Conservation (phyloP, 2,113 vertebrate species). For the Excalfactoria chinensis region DNA sequence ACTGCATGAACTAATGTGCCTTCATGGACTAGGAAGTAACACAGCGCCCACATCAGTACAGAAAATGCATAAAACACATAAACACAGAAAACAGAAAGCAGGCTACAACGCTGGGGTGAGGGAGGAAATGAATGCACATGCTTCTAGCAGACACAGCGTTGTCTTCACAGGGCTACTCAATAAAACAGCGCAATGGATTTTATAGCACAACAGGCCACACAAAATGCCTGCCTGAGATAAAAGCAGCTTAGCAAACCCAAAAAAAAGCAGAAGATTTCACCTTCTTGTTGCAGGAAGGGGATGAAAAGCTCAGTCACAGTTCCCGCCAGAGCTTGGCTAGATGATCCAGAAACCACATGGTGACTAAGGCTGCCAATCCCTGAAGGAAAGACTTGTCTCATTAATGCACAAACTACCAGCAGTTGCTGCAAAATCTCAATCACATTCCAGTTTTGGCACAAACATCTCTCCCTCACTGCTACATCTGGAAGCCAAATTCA, state of each 20-base stretch:
- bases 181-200: not conserved
- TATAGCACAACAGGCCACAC: not conserved
- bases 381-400: conserved; percentile 56
- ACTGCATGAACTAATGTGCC: conserved; percentile 92
- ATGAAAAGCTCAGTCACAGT: conserved; percentile 89
- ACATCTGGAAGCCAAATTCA: not conserved
- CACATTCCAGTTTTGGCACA: not conserved
- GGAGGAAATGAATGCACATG: not conserved
- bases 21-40: conserved; percentile 86
- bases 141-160: not conserved
- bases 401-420: not conserved
- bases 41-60: not conserved
- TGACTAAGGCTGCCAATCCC: conserved; percentile 94
- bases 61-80: not conserved
- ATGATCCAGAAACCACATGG: conserved; percentile 89
- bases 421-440: not conserved
- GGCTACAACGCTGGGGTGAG: not conserved
- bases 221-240: not conserved
- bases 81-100: not conserved
- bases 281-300: conserved; percentile 96
- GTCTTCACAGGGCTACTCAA: not conserved
- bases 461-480: not conserved
- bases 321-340: conserved; percentile 88
- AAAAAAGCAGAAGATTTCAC: conserved; percentile 70
- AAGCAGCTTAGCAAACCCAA: not conserved